Evolutionary conservation across 2,113 vertebrate species (phyloP).

Genomic region (Arvicanthis niloticus): DNA sequence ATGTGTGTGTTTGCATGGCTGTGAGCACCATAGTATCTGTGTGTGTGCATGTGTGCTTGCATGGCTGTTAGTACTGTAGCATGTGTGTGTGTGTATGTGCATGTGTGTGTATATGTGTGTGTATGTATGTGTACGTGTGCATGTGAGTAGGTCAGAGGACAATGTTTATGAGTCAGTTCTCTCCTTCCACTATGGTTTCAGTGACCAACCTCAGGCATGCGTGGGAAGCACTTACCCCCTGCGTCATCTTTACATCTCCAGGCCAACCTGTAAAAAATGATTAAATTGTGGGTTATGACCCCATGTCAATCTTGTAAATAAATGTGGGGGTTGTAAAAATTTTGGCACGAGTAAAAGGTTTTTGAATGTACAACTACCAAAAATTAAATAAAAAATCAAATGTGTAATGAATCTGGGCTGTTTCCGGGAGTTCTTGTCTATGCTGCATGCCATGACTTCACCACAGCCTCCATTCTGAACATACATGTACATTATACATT

Average conservation of each 20-base stretch:
- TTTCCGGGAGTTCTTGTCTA: neutral
- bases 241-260: too few species aligned
- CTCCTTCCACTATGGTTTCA: rapidly evolving
- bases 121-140: too few species aligned
- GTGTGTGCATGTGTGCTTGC: too few species aligned
- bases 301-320: neutral
- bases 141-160: neutral
- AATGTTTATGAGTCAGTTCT: neutral
- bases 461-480: neutral
- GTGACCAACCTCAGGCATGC: neutral
- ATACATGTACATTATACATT: too few species aligned
- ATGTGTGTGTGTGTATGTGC: neutral
- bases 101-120: neutral
- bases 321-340: neutral
- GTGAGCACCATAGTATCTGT: neutral
- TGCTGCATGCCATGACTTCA: neutral
- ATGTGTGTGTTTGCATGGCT: neutral
- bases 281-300: neutral
- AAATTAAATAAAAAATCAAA: neutral
- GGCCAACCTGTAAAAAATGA: neutral
- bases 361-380: neutral
- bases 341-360: neutral
- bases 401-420: neutral
- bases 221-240: neutral
- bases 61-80: too few species aligned